Base-by-base conservation (phyloP, 2,113 vertebrate genomes). In the Urocynchramus pylzowi region DNA sequence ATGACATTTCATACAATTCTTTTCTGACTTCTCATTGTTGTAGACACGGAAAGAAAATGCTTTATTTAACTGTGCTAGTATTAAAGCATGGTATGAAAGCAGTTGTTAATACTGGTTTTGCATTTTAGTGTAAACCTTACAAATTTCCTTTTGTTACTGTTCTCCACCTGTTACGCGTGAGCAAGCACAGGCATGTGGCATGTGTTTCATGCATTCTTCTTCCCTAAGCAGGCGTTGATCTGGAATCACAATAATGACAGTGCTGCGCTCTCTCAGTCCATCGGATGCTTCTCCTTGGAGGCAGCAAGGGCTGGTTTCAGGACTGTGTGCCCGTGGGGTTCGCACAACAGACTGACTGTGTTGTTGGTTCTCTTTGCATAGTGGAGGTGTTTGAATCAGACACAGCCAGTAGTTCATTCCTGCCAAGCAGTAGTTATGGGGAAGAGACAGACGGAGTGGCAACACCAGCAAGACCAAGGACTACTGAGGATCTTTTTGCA, bases 401-500 rank as follows among this genome's bases (percentile, higher is more conserved):
- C 20, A 47, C 98, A 37, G 92, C 95, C 24, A 95, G 67, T 41
- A 96, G 95, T 52, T 95, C 98, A 16, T 96, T 97, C 16, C 96
- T 97, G 69, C 96, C 94, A 19, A 94, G 95, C 26, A 93, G 80
- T 85, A 97, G 94, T 63, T 89, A 94, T 79, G 98, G 96, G 96
- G 98, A 98, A 13, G 94, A 94, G 24, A 60, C 60, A 9, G 97
- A 98, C 8, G 98, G 98, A 80, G 98, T 98, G 98, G 98, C 98
- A 95, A 98, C 99, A 81, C 99, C 99, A 75, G 98, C 98, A 0
- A 98, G 98, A 94, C 98, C 99, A 65, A 98, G 99, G 87, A 99
- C 99, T 87, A 99, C 99, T 0, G 99, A 99, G 96, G 99, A 99
- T 98, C 99, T 99, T 64, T 99, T 99, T 70, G 99, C 99, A 60